These are phyloP conservation scores for Panulirus ornatus DNA, from an alignment of 1,140 invertebrate species.

Conservation along the genomic window DNA sequence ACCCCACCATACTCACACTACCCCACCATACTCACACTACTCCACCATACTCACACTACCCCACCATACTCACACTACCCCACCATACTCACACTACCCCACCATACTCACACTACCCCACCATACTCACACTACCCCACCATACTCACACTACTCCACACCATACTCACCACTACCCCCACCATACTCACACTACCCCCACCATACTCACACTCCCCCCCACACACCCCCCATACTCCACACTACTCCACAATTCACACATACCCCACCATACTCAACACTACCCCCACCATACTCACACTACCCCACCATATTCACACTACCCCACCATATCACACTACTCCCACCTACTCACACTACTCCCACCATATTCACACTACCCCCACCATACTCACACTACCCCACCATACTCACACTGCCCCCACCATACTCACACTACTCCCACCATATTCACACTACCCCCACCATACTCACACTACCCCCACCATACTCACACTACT, in stretches of 20 bases:
- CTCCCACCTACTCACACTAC: not conserved
- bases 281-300: too few species aligned
- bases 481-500: not conserved
- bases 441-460: not conserved
- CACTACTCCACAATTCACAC: too few species aligned
- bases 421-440: too few species aligned
- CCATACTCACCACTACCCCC: not conserved
- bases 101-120: too few species aligned
- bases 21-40: too few species aligned
- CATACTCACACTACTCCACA: not conserved
- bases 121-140: not conserved
- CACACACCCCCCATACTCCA: too few species aligned
- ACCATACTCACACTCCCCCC: not conserved
- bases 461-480: not conserved
- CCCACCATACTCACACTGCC: not conserved
- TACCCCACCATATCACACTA: too few species aligned
- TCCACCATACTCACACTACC: too few species aligned
- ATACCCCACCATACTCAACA: too few species aligned
- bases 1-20: too few species aligned
- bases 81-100: not conserved
- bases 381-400: not conserved
- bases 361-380: not conserved
- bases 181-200: not conserved
- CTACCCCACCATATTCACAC: too few species aligned
- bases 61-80: not conserved